Conservation (phyloP, 2,113 vertebrate species). For the Leptobrachium leishanense region DNA sequence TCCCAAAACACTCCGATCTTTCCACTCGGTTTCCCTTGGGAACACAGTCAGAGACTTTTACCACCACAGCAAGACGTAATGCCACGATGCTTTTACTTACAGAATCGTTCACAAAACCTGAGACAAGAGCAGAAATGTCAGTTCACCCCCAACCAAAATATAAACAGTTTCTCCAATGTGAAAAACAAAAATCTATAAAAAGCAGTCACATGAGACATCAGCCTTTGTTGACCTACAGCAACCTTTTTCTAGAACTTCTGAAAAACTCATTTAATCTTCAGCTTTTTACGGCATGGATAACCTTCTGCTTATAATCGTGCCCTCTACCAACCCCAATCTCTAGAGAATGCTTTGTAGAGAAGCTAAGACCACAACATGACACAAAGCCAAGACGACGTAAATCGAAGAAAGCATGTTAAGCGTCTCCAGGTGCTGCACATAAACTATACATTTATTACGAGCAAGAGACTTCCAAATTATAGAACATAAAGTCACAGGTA, state of each 20-base stretch:
- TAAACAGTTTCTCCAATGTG: background rate
- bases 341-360: too few species aligned
- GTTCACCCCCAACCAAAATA: background rate
- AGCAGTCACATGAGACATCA: background rate
- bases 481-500: too few species aligned
- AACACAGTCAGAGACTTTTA: constrained; percentile 85
- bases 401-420: too few species aligned
- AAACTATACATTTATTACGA: too few species aligned
- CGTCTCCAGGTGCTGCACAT: too few species aligned
- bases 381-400: too few species aligned
- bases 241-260: background rate
- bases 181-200: background rate
- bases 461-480: too few species aligned
- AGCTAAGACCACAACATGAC: too few species aligned
- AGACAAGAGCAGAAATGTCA: constrained; percentile 19
- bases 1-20: constrained; percentile 81
- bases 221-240: too few species aligned
- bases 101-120: constrained; percentile 78
- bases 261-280: background rate
- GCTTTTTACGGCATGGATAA: background rate
- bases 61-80: constrained; percentile 82
- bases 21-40: constrained; percentile 70
- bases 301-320: background rate
- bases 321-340: background rate
- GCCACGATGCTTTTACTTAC: constrained; percentile 80